Evolutionary conservation across 37 sponge, comb jelly and placozoan species (phyloP), one percentile per base, ranked within the genome.

Genomic region (Mnemiopsis leidyi): DNA sequence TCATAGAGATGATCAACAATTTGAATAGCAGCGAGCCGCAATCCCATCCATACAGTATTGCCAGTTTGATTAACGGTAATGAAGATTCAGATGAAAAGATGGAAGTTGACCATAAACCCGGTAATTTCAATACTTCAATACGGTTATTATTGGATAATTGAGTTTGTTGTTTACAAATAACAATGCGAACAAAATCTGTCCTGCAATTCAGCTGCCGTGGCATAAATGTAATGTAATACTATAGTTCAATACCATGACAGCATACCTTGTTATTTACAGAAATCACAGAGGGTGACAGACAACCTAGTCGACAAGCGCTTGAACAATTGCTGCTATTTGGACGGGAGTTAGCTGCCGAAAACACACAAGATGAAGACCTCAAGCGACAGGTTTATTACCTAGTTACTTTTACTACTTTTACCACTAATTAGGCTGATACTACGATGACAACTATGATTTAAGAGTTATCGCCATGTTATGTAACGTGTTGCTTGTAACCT

Each of bases 1-100:
- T 99, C 94, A 95, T 99, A 23, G 99, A 99, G 93, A 95, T 96
- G 95, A 94, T 99, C 16, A 92, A 69, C 38, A 71, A 32, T 69
- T 25, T 71, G 38, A 38, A 28, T 5, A 69, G 48, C 21, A 21
- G 31, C n/a, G 71, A 36, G 24, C 23, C 21, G 25, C 32, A 24
- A 5, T 69, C 69, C 1, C 75, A 69, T 24, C 71, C 71, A 1
- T 73, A 71, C 40, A 92, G 75, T 23, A 73, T 71, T 25, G 93
- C 93, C 7, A 92, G 75, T 68, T 30, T 69, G 24, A 92, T 92
- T 23, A 92, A 92, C 23, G 75, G 75, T 18, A 92, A 29, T 68
- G 75, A 92, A 26, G 39, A 92, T 16, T 13, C 40, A 23, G 61
- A 85, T 9, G 36, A 85, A 61, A 85, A 39, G 90, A 85, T 85